These are phyloP conservation scores for Pelosia muscerda DNA, from an alignment of 2,888 invertebrate genomes.

Conservation along the genomic window DNA sequence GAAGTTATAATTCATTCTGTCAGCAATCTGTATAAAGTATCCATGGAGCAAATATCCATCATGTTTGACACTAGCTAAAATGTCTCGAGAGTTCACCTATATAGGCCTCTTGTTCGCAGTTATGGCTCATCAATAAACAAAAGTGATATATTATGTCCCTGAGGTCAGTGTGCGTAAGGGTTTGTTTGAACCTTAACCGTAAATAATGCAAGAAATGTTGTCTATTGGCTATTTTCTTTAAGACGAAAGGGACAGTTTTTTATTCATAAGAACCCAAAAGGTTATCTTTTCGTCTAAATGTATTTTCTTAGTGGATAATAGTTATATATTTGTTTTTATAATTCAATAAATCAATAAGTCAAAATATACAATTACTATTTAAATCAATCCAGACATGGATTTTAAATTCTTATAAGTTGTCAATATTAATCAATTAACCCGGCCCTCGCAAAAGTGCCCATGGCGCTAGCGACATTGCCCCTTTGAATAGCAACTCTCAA, in stretches of 20 bases:
- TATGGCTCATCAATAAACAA: neutral
- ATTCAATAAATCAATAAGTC: no score
- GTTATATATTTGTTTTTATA: neutral
- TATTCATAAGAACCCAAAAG: slow-evolving; percentile 16
- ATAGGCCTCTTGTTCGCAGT: neutral
- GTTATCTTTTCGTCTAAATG: slow-evolving; percentile 13
- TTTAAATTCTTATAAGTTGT: no score
- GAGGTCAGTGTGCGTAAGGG: slow-evolving; percentile 11
- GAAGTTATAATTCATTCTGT: slow-evolving; percentile 53
- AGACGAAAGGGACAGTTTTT: slow-evolving; percentile 24
- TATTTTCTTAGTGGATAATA: slow-evolving; percentile 12
- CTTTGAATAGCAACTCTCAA: no score
- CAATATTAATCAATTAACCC: no score
- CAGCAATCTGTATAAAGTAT: slow-evolving; percentile 51
- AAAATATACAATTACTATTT: no score
- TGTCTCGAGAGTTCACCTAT: slow-evolving; percentile 5
- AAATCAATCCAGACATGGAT: no score
- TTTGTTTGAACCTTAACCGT: slow-evolving; percentile 38
- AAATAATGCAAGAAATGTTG: slow-evolving; percentile 44
- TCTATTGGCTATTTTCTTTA: slow-evolving; percentile 27
- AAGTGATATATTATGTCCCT: slow-evolving; percentile 5
- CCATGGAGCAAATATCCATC: slow-evolving; percentile 67
- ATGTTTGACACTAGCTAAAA: slow-evolving; percentile 54
- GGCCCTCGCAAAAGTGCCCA: no score
- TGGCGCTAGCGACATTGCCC: no score